Conservation (phyloP, 2,797 vertebrate genomes). For the Bryconaethiops microstoma region DNA sequence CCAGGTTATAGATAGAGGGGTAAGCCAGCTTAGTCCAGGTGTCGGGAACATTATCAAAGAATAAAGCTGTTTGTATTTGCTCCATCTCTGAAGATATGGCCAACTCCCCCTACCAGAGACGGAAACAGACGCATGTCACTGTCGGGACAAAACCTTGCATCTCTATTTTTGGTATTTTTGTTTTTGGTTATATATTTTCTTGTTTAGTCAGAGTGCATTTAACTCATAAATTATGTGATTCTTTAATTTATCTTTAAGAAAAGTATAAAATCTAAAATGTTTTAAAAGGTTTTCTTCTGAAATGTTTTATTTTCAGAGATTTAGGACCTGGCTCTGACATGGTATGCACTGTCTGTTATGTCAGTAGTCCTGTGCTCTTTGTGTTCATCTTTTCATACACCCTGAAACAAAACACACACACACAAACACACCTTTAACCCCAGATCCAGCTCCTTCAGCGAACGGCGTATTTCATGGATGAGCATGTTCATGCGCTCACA, state of each 20-base stretch:
- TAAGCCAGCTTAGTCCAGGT: constrained; percentile 90
- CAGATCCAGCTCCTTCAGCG: constrained; percentile 80
- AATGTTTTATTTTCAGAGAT: too few species aligned
- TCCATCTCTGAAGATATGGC: constrained; percentile 95
- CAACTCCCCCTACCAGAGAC: constrained; percentile 86
- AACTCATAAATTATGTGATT: too few species aligned
- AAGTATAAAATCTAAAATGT: too few species aligned
- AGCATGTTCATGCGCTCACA: constrained; percentile 81
- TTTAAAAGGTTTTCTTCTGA: too few species aligned
- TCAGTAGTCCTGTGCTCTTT: background rate
- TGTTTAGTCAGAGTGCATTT: too few species aligned
- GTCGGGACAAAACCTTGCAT: too few species aligned
- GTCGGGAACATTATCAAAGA: constrained; percentile 92
- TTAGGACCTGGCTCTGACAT: too few species aligned
- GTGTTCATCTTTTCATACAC: background rate
- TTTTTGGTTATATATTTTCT: too few species aligned
- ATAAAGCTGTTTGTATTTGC: constrained; percentile 90
- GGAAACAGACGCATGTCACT: background rate
- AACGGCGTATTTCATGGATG: constrained; percentile 75
- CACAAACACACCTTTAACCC: constrained; percentile 75
- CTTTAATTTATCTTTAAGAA: too few species aligned
- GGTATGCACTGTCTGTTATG: too few species aligned
- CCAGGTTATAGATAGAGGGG: constrained; percentile 87
- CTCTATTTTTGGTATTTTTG: too few species aligned
- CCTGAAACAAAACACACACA: background rate